Evolutionary conservation across 2,797 vertebrate genomes (phyloP).

Genomic region (Enteromius argenteus): DNA sequence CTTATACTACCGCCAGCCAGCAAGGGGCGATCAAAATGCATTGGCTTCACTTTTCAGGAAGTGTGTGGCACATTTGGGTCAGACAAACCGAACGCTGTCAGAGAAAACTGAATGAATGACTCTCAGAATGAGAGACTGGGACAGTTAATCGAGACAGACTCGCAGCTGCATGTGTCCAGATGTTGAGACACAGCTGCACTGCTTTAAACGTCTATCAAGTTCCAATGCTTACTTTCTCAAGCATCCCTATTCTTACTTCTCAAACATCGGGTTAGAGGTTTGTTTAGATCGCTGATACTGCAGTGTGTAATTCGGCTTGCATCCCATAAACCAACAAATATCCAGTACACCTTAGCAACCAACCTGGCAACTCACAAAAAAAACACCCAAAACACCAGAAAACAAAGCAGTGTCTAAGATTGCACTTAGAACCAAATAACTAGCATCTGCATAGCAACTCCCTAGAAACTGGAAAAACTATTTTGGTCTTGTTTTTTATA

Average conservation of each 20-base stretch:
- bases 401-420: neutral
- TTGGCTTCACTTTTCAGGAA: neutral
- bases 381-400: neutral
- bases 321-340: neutral
- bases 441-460: neutral
- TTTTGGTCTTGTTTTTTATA: neutral
- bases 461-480: neutral
- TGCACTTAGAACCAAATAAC: neutral
- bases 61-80: neutral
- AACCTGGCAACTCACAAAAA: neutral
- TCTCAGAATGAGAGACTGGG: neutral
- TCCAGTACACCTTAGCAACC: neutral
- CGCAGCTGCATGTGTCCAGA: neutral
- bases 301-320: neutral
- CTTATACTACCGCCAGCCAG: neutral
- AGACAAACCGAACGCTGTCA: neutral
- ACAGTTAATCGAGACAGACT: neutral
- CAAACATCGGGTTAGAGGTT: neutral
- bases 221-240: neutral
- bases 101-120: neutral
- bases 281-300: neutral
- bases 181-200: slow-evolving; percentile 54
- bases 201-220: slow-evolving; percentile 11
- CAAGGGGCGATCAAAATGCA: neutral
- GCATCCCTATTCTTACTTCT: neutral